Base-by-base conservation (phyloP, 2,797 vertebrate genomes). In the Gymnodraco acuticeps region DNA sequence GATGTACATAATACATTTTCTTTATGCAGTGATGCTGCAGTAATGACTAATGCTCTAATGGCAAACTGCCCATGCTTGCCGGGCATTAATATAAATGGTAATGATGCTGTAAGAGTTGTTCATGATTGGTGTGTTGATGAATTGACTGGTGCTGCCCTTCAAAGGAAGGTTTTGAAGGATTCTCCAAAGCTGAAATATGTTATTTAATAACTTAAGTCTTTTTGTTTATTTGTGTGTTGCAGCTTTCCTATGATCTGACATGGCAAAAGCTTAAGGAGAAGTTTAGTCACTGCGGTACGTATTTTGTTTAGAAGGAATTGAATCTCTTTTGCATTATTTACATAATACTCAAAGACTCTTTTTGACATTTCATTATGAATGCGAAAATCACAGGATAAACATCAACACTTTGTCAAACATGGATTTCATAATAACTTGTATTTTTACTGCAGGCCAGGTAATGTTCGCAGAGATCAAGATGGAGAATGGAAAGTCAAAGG, bases 401-500 rank as follows among this genome's bases (percentile, higher is more conserved):
- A 46, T 53, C 17, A 15, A 15, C 41, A 10, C 43, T 71, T 41
- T 60, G 20, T 73, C 13, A 64, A 45, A 47, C 20, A 48, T 3
- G 17, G 10, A 9, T 46, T 58, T 64, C 4, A 14, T 12, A 67
- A 58, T 73, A 16, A 3, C 54, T 20, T 71, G 67, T 64, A 19
- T 62, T 48, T 80, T 10, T 47, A 3, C 43, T 73, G 31, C 88
- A 99, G 98, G 98, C 90, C 97, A 97, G 88, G 98, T 99, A 78
- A 98, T 99, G 97, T 99, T 97, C 88, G 98, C 98, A 70, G 98
- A 99, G 92, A 98, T 99, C 92, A 99, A 99, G 95, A 99, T 99
- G 98, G 98, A 99, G 93, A 98, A 97, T 41, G 98, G 98, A 62
- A 97, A 96, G 91, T 99, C 98, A 46, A 99, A 99, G 93, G 98